Conservation (phyloP, 1,140 invertebrate species). For the Solenopsis fugax region DNA sequence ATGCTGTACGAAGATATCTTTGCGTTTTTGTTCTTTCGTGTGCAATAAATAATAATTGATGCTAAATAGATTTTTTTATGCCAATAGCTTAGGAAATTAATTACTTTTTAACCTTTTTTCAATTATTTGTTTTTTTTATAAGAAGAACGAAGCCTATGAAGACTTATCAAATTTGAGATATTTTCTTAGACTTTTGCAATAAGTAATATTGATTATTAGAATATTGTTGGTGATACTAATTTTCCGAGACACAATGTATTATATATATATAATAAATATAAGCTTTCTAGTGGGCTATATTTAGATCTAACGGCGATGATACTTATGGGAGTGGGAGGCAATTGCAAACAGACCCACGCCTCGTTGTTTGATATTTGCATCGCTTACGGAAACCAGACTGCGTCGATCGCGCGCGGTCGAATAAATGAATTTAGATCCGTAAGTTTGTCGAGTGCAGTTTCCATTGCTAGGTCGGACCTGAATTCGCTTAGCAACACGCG, state of each 20-base stretch:
- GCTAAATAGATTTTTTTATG: neutral
- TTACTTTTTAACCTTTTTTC: neutral
- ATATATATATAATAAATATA: neutral
- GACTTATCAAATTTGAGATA: conserved; percentile 11
- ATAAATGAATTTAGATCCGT: conserved; percentile 75
- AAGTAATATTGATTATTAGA: neutral
- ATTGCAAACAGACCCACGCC: conserved; percentile 67
- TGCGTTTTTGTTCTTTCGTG: neutral
- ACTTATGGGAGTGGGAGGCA: conserved; percentile 67
- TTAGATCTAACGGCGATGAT: neutral
- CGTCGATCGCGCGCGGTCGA: conserved; percentile 69
- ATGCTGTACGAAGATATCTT: neutral
- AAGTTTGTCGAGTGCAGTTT: conserved; percentile 66
- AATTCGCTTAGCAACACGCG: conserved; percentile 71
- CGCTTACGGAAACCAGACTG: conserved; percentile 73
- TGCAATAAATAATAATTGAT: neutral
- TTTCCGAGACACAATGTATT: neutral
- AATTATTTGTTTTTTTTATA: conserved; percentile 2
- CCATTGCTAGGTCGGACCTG: conserved; percentile 31
- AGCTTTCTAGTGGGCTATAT: neutral
- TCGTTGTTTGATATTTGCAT: conserved; percentile 69
- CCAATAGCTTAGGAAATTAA: neutral
- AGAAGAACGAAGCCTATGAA: neutral
- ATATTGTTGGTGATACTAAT: neutral
- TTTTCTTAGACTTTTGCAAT: neutral